Conservation (phyloP, 2,888 invertebrate genomes). For the Conistra vaccinii region DNA sequence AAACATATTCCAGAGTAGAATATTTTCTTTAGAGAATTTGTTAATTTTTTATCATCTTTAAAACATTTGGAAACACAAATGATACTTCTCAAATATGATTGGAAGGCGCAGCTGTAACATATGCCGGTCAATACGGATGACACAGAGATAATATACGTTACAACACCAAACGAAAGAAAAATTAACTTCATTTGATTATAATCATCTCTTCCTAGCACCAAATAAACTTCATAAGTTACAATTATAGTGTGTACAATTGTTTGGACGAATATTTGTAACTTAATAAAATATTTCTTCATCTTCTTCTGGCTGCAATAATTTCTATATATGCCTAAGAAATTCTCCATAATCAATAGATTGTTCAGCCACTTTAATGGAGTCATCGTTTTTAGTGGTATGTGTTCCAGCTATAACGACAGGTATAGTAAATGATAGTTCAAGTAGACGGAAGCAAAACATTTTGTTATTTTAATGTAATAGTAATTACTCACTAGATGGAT, state of each 20-base stretch:
- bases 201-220: neutral
- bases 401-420: neutral
- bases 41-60: neutral
- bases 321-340: constrained; percentile 16
- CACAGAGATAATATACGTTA: neutral
- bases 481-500: neutral
- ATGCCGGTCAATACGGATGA: neutral
- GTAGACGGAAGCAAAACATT: neutral
- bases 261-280: neutral
- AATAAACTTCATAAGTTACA: neutral
- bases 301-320: constrained; percentile 8
- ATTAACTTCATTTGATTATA: neutral
- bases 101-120: neutral
- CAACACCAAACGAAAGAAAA: neutral
- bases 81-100: neutral
- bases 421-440: neutral
- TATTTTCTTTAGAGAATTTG: neutral
- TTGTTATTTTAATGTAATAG: neutral
- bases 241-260: neutral
- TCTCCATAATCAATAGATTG: constrained; percentile 4
- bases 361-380: constrained; percentile 5
- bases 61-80: constrained; percentile 1
- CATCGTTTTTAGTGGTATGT: constrained; percentile 1
- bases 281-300: constrained; percentile 7
- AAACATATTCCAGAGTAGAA: neutral